Evolutionary conservation across 2,113 vertebrate species (phyloP), one percentile per base, ranked within the genome.

Genomic region (Morone saxatilis): DNA sequence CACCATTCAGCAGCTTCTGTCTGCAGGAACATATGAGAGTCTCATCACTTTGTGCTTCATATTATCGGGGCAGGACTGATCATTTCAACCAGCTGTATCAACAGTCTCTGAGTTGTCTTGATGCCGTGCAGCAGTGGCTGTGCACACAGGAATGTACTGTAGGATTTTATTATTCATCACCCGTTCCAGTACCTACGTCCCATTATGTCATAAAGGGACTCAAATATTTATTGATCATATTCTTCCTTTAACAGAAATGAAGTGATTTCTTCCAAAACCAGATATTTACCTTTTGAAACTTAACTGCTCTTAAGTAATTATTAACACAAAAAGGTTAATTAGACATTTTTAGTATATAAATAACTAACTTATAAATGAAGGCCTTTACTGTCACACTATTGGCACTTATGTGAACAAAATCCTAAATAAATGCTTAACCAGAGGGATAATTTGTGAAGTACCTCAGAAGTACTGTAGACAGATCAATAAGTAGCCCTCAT

Each of bases 91-190:
- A 79, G 47, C 78, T 76, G 57, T 2, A 20, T 59, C 62, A 43
- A 53, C 71, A 72, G 47, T 9, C 59, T 50, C 31, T 51, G 65
- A 71, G 51, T 41, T 70, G 80, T 6, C n/a, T 70, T 59, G 57
- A 76, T 66, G 57, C 31, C 25, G 25, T 50, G 50, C 20, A 47
- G 16, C 54, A 63, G 16, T 54, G 40, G 11, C 53, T 70, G 14
- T 48, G 36, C 68, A 57, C 25, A 40, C 20, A 61, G 36, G 66
- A 66, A 71, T 50, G 7, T 56, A 53, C 72, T 25, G 70, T 4
- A 31, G 16, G 6, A 57, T 81, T 51, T 51, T n/a, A 41, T 61
- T 47, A 63, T 12, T n/a, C 36, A 53, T 19, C 54, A 51, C 11
- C 60, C 72, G 53, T 43, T 59, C 48, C 67, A 40, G 51, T 45